Percentiles rank a stretch among this genome's conserved stretches.
Evolutionary conservation across 2,113 vertebrate genomes (phyloP).

Genomic region (Gambusia affinis): DNA sequence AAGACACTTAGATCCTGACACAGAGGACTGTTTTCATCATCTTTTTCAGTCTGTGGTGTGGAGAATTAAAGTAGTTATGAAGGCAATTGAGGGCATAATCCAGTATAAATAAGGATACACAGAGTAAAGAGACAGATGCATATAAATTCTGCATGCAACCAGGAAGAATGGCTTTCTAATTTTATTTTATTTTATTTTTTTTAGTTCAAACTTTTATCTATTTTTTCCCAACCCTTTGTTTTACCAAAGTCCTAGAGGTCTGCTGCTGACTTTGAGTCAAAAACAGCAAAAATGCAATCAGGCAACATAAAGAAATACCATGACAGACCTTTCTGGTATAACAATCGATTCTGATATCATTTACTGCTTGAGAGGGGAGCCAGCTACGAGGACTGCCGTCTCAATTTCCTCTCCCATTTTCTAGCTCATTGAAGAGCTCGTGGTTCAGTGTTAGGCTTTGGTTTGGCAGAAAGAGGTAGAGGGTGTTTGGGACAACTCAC

Average conservation of each 20-base stretch:
- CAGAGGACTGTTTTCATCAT: too few species aligned
- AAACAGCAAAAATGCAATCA: neutral
- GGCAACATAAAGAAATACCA: neutral
- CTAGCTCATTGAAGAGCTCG: conserved; percentile 24
- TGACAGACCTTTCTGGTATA: neutral
- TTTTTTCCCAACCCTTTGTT: neutral
- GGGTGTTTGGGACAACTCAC: neutral
- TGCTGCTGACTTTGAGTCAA: neutral
- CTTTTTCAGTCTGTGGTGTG: too few species aligned
- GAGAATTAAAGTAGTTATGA: too few species aligned
- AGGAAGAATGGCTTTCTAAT: too few species aligned
- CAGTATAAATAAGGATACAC: too few species aligned
- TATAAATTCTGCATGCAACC: too few species aligned
- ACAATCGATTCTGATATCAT: conserved; percentile 1
- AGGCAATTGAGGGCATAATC: too few species aligned
- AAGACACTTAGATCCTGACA: too few species aligned
- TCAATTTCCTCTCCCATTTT: conserved; percentile 24
- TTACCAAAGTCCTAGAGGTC: neutral
- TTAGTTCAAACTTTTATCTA: neutral
- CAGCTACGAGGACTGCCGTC: neutral
- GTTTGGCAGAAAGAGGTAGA: conserved; percentile 7
- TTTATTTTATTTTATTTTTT: too few species aligned
- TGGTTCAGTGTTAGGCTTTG: neutral
- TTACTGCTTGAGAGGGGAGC: conserved; percentile 9
- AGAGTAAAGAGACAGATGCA: too few species aligned